Evolutionary conservation across 2,797 vertebrate species (phyloP).

Genomic region (Gallinago solitaria): DNA sequence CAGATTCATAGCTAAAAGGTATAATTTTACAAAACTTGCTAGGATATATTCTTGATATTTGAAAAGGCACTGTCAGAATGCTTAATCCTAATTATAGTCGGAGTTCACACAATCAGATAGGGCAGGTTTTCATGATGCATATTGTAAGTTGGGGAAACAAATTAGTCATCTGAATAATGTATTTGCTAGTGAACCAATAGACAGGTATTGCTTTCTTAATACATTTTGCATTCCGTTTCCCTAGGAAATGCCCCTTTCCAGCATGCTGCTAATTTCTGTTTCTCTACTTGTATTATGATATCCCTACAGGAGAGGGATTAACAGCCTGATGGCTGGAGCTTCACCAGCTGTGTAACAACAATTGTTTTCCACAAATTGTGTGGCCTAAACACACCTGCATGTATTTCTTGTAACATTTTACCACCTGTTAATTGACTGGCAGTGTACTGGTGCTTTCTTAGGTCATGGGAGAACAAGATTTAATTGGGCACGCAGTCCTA

Average conservation of each 20-base stretch:
- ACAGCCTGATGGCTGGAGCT: neutral
- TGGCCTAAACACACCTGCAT: neutral
- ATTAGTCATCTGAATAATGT: neutral
- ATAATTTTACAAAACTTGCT: neutral
- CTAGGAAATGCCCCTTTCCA: neutral
- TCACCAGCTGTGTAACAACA: conserved; percentile 9
- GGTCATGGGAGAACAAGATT: neutral
- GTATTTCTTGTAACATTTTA: conserved; percentile 9
- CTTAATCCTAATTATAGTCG: neutral
- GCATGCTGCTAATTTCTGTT: neutral
- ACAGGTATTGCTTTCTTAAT: neutral
- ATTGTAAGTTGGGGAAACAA: neutral
- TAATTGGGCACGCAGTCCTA: neutral
- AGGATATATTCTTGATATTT: neutral
- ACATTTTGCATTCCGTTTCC: neutral
- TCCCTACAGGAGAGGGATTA: neutral
- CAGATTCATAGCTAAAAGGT: neutral
- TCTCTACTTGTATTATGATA: neutral
- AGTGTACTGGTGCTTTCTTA: neutral
- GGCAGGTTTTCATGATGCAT: neutral
- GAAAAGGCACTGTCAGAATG: neutral
- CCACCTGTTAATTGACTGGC: conserved; percentile 1
- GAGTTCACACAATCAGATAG: neutral
- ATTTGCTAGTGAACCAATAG: neutral
- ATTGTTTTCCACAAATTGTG: neutral